These are phyloP conservation scores for Cylloceria caligata DNA, from an alignment of 2,888 invertebrate species.

Conservation along the genomic window DNA sequence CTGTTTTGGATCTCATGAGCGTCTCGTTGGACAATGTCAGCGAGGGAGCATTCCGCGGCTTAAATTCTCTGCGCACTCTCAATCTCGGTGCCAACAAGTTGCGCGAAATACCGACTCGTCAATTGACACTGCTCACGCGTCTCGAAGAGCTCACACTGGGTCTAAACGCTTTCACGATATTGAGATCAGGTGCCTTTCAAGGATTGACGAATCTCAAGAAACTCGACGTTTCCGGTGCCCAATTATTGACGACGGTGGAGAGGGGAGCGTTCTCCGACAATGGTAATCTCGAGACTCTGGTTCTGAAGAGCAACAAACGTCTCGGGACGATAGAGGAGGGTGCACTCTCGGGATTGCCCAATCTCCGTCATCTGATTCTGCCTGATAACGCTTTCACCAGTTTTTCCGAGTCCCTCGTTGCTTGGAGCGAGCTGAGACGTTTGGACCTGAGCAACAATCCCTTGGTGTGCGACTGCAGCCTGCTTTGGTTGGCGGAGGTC, in stretches of 20 bases:
- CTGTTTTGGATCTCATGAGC: constrained; percentile 92
- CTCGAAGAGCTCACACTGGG: constrained; percentile 93
- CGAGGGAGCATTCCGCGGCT: constrained; percentile 90
- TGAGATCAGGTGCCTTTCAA: constrained; percentile 91
- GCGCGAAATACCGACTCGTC: constrained; percentile 90
- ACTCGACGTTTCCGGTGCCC: constrained; percentile 92
- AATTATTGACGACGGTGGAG: constrained; percentile 90
- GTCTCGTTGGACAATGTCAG: constrained; percentile 93
- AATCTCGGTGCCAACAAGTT: constrained; percentile 93
- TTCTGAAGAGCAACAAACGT: constrained; percentile 92
- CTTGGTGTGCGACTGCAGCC: constrained; percentile 91
- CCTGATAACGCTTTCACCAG: constrained; percentile 92
- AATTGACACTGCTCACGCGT: constrained; percentile 89
- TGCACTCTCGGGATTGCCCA: constrained; percentile 91
- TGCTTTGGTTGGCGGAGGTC: constrained; percentile 92
- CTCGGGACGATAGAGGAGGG: constrained; percentile 91
- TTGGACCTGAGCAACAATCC: constrained; percentile 94
- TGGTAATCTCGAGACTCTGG: constrained; percentile 91
- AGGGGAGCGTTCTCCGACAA: constrained; percentile 93
- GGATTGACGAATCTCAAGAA: constrained; percentile 91
- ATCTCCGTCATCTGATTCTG: constrained; percentile 90
- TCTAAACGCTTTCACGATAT: constrained; percentile 91
- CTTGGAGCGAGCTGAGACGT: constrained; percentile 91
- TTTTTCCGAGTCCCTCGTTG: constrained; percentile 91
- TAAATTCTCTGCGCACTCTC: constrained; percentile 91